phyloP scores from a whole-genome alignment of 2,797 vertebrate species.

The Coracias cyanogaster region DNA sequence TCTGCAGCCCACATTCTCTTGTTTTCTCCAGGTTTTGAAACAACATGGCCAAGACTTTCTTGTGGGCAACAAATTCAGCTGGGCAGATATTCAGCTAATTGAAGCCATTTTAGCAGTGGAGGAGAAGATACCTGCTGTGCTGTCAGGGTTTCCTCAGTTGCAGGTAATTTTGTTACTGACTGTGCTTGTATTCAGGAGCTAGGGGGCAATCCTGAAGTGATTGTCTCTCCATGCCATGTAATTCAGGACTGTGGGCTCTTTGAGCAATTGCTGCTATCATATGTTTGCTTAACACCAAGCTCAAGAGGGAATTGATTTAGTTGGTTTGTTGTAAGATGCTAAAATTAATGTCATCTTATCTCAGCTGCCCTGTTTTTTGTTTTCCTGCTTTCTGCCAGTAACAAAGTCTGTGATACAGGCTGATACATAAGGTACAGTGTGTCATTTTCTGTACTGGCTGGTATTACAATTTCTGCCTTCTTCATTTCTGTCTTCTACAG shows the following conservation, averaged over 20 bases:
- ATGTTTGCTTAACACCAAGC: not conserved
- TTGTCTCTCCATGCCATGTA: not conserved
- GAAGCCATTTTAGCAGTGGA: conserved; percentile 87
- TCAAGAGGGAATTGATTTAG: not conserved
- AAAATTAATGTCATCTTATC: not conserved
- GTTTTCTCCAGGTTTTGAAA: conserved; percentile 75
- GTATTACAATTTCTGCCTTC: not conserved
- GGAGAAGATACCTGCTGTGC: conserved; percentile 80
- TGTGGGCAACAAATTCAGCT: conserved; percentile 82
- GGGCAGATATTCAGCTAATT: conserved; percentile 85
- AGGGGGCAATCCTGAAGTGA: not conserved
- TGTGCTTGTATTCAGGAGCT: not conserved
- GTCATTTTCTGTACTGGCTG: not conserved
- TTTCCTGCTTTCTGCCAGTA: not conserved
- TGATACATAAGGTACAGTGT: not conserved
- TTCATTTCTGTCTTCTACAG: not conserved
- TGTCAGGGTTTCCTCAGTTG: conserved; percentile 77
- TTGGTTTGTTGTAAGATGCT: not conserved
- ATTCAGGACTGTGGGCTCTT: not conserved
- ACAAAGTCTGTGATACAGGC: not conserved
- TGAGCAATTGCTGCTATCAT: rapidly evolving
- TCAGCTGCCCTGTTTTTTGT: not conserved
- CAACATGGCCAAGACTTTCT: conserved; percentile 75
- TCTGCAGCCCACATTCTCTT: not conserved
- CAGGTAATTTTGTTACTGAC: conserved; percentile 73